Evolutionary conservation across 2,113 vertebrate genomes (phyloP).

Genomic region (Embiotoca jacksoni): DNA sequence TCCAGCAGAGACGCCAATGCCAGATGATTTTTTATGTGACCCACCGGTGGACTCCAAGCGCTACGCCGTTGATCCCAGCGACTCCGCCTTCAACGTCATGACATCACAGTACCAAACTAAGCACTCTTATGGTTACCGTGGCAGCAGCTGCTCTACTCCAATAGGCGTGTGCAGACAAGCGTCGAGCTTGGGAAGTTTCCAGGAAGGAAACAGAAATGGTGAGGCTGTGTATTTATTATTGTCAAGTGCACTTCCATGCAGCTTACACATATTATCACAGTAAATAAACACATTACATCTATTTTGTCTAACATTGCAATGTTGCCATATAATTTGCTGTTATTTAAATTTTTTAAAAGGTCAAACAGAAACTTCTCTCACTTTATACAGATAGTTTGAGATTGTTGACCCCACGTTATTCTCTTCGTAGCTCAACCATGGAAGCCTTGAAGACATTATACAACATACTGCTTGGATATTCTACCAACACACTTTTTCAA

Average conservation of each 20-base stretch:
- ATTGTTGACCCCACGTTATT: too few species aligned
- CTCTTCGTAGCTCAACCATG: too few species aligned
- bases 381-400: too few species aligned
- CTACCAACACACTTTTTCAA: too few species aligned
- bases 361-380: too few species aligned
- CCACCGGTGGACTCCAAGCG: slow-evolving; percentile 83
- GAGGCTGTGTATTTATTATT: slow-evolving; percentile 62
- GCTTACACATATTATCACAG: too few species aligned
- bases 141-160: slow-evolving; percentile 80
- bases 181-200: slow-evolving; percentile 86
- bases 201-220: slow-evolving; percentile 92
- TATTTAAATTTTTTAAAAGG: too few species aligned
- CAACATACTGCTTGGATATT: too few species aligned
- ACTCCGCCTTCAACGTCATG: slow-evolving; percentile 84
- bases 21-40: slow-evolving; percentile 88
- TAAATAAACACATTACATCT: too few species aligned
- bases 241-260: not conserved
- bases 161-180: slow-evolving; percentile 82
- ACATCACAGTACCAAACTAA: slow-evolving; percentile 81
- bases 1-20: slow-evolving; percentile 84
- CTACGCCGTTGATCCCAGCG: slow-evolving; percentile 84
- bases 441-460: too few species aligned
- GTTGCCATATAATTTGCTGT: too few species aligned
- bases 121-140: slow-evolving; percentile 81
- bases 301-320: too few species aligned